Conservation (phyloP, 2,113 vertebrate species). For the Blennius ocellaris region DNA sequence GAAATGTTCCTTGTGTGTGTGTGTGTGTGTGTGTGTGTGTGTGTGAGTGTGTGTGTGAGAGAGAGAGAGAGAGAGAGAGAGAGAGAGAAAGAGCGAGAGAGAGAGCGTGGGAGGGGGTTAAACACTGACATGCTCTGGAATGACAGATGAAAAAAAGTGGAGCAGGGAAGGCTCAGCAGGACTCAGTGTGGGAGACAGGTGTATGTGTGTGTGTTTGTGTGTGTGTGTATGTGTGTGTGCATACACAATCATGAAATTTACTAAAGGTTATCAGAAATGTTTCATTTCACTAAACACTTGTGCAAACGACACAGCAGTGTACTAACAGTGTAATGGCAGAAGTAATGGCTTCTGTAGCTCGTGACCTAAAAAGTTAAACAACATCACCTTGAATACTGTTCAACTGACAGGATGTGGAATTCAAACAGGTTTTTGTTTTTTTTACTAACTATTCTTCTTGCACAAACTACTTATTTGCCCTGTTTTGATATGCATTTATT, state of each 20-base stretch:
- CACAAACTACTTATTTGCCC: too few species aligned
- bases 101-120: slow-evolving; percentile 64
- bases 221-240: slow-evolving; percentile 18
- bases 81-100: slow-evolving; percentile 41
- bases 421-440: too few species aligned
- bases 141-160: slow-evolving; percentile 69
- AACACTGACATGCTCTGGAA: slow-evolving; percentile 72
- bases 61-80: slow-evolving; percentile 26
- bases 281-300: slow-evolving; percentile 26
- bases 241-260: slow-evolving; percentile 31
- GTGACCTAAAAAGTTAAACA: slow-evolving; percentile 10
- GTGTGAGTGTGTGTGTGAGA: background rate
- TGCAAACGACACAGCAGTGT: background rate
- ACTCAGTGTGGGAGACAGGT: slow-evolving; percentile 60
- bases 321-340: background rate
- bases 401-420: background rate
- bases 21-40: slow-evolving; percentile 24
- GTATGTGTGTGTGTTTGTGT: slow-evolving; percentile 35
- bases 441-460: too few species aligned
- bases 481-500: background rate
- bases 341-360: background rate
- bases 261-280: slow-evolving; percentile 46
- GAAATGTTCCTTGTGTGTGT: slow-evolving; percentile 18
- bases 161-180: slow-evolving; percentile 67
- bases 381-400: background rate